phyloP scores from a whole-genome alignment of 2,113 vertebrate species.

The Aplodontia rufa region DNA sequence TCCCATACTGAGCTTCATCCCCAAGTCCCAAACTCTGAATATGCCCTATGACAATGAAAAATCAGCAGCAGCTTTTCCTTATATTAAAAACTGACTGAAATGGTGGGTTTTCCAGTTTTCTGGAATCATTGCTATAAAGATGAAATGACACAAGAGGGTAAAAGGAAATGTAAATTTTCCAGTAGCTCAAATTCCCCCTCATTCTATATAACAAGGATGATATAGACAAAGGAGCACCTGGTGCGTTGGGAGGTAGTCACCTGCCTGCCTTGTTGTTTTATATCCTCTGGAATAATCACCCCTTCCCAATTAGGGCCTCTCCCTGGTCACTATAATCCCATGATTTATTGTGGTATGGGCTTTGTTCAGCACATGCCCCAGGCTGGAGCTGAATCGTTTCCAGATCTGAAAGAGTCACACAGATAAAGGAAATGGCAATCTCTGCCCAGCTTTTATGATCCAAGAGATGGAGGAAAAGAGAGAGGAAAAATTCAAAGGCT shows the following conservation, averaged over 20 bases:
- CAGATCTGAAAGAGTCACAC: background rate
- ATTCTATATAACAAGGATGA: background rate
- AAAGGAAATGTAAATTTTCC: background rate
- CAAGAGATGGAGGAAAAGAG: background rate
- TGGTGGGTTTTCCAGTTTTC: background rate
- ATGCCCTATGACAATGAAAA: background rate
- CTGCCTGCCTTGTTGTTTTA: background rate
- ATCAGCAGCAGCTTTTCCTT: background rate
- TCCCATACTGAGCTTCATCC: background rate
- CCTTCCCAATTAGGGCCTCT: background rate
- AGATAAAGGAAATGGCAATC: conserved; percentile 25
- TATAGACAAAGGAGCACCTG: background rate
- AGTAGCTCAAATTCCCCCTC: background rate
- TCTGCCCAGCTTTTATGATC: background rate
- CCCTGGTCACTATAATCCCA: background rate
- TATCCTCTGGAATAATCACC: background rate
- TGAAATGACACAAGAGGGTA: background rate
- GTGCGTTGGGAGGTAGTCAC: background rate
- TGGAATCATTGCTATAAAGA: background rate
- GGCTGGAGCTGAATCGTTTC: background rate
- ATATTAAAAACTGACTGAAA: background rate
- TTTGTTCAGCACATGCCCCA: background rate
- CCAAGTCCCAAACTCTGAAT: background rate
- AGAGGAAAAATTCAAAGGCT: background rate
- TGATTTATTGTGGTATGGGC: background rate